Evolutionary conservation across 64 coral and sea anemone species (phyloP).

Genomic region (Hydrozoanthus tunicans): DNA sequence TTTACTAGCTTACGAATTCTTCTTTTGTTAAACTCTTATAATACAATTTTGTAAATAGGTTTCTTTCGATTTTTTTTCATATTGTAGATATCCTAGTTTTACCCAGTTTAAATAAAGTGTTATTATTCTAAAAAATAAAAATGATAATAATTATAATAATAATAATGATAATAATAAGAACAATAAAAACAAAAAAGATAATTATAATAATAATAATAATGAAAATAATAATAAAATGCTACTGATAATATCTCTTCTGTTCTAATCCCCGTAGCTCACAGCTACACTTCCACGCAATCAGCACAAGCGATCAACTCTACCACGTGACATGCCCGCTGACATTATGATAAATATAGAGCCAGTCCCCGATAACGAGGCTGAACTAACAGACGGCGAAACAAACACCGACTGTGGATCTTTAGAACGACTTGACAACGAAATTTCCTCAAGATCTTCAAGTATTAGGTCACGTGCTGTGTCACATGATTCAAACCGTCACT

Average conservation of each 20-base stretch:
- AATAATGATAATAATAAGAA: no score
- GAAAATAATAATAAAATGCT: neutral
- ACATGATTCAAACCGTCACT: slow-evolving; percentile 44
- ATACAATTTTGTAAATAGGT: no score
- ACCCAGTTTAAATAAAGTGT: no score
- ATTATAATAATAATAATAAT: no score
- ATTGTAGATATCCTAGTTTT: no score
- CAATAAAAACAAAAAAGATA: no score
- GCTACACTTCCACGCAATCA: slow-evolving; percentile 69
- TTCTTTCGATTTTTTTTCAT: no score
- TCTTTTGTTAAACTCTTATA: no score
- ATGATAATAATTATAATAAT: no score
- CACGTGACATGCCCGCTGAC: slow-evolving; percentile 43
- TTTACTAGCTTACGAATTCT: no score
- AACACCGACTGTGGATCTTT: slow-evolving; percentile 32
- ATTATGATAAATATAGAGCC: slow-evolving; percentile 26
- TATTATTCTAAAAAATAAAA: no score
- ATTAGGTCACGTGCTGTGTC: slow-evolving; percentile 61
- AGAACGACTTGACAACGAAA: slow-evolving; percentile 2
- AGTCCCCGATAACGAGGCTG: slow-evolving; percentile 7
- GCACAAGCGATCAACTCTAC: slow-evolving; percentile 43
- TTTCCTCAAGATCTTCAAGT: slow-evolving; percentile 66
- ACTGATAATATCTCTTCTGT: neutral
- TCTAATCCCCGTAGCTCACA: neutral
- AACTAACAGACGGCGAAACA: slow-evolving; percentile 12